Base-by-base conservation (phyloP, 2,113 vertebrate genomes). In the Rhodinocichla rosea region DNA sequence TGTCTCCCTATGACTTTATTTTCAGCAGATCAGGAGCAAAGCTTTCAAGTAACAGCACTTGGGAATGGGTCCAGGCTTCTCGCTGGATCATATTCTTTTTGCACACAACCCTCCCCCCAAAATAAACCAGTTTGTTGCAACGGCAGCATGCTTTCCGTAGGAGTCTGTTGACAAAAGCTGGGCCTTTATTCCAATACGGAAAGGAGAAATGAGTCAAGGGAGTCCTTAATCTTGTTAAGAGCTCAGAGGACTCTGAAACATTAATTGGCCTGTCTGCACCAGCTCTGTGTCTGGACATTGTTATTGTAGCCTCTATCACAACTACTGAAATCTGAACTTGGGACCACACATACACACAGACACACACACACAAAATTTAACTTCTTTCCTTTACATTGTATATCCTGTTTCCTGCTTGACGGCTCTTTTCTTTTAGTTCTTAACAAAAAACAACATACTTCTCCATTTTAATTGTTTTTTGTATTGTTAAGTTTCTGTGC, bases 231-330 rank as follows among this genome's bases (percentile, higher is more conserved):
- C 64, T 52, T 57, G 27, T 60, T 75, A 68, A 71, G 44, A 59
- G 35, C 32, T 64, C 3, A 5, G 67, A 87, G 40, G 32, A 75
- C 86, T 60, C 68, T 0, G 2, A 62, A 94, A 70, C 44, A 52
- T 55, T 90, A 95, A 81, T 81, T 63, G 80, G 15, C 60, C 50
- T 68, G 60, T 92, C 77, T 92, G 87, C 82, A 92, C 63, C 80
- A 83, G 2, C 21, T 57, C 40, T 19, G 9, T 52, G 64, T 59
- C 83, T 94, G 74, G 73, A 71, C 6, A 2, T 35, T 68, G 8
- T 53, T 67, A 70, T 20, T 91, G 80, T 42, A 83, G 56, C n/a
- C 26, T 69, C 33, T 89, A 44, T 59, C 33, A 7, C 35, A 89
- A 92, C 71, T 19, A 52, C 37, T 64, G 77, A 84, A 91, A 87